Evolutionary conservation across 2,113 vertebrate genomes (phyloP).

Genomic region (Anoura caudifer): DNA sequence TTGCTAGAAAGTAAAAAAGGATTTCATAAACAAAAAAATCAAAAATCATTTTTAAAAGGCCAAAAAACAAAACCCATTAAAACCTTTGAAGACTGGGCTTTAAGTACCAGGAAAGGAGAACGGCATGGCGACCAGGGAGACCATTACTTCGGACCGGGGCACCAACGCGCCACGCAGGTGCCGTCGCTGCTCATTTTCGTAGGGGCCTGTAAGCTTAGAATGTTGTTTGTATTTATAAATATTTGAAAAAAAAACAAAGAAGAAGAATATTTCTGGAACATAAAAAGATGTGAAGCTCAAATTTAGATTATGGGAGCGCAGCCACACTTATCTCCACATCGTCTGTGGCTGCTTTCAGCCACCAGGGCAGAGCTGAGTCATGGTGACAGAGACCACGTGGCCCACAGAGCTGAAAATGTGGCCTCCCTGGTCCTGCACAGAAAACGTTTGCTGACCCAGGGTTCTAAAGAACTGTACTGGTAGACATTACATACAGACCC

Average conservation of each 20-base stretch:
- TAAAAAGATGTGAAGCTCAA: slow-evolving; percentile 5
- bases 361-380: neutral
- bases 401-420: neutral
- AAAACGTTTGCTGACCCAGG: neutral
- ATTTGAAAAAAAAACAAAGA: slow-evolving; percentile 3
- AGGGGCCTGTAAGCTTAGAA: fast-evolving
- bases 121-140: neutral
- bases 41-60: neutral
- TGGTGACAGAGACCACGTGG: neutral
- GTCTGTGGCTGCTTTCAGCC: neutral
- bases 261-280: neutral
- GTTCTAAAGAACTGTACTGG: neutral
- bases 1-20: neutral
- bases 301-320: neutral
- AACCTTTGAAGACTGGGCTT: neutral
- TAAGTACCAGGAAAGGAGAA: neutral
- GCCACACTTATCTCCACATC: neutral
- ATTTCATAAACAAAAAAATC: neutral
- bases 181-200: neutral
- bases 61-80: neutral
- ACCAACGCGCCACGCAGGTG: fast-evolving
- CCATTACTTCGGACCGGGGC: neutral
- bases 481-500: too few species aligned
- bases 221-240: slow-evolving; percentile 1
- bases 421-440: neutral